These are phyloP conservation scores for Seira musarum DNA, from an alignment of 2,888 invertebrate genomes.

Conservation along the genomic window DNA sequence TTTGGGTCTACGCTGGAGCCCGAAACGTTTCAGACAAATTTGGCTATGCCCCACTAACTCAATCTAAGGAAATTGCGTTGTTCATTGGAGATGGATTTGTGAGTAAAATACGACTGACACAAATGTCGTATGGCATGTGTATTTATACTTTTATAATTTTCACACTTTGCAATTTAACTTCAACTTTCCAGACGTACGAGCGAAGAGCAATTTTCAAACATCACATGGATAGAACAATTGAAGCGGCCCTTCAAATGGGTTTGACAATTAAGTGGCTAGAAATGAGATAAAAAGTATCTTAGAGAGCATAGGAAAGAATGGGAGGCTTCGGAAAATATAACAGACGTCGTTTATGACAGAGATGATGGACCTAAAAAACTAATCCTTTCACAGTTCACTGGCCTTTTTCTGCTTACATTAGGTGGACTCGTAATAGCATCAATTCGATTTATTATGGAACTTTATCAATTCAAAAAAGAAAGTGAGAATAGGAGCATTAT, in stretches of 20 bases:
- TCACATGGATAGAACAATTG: constrained; percentile 38
- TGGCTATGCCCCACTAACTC: constrained; percentile 17
- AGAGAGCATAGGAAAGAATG: constrained; percentile 18
- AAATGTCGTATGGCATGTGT: too few relatives aligned
- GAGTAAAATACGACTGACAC: too few relatives aligned
- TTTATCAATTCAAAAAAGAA: neutral
- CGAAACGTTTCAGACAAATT: constrained; percentile 29
- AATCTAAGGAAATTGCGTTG: constrained; percentile 26
- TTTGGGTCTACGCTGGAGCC: constrained; percentile 8
- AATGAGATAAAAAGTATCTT: constrained; percentile 28
- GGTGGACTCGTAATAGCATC: constrained; percentile 14
- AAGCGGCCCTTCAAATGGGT: constrained; percentile 32
- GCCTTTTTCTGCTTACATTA: constrained; percentile 7
- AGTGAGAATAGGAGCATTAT: too few relatives aligned
- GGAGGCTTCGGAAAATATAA: constrained; percentile 28
- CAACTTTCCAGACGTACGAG: constrained; percentile 28
- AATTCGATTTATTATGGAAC: neutral
- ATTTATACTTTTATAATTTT: too few relatives aligned
- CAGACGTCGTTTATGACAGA: constrained; percentile 19
- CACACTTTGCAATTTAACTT: neutral
- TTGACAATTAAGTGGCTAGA: constrained; percentile 34
- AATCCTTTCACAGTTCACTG: constrained; percentile 26
- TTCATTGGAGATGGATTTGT: constrained; percentile 38
- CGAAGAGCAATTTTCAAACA: constrained; percentile 31
- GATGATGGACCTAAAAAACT: constrained; percentile 25